Evolutionary conservation across 2,888 invertebrate genomes (phyloP), one percentile per base, ranked within the genome.

Genomic region (Girardia tigrina): DNA sequence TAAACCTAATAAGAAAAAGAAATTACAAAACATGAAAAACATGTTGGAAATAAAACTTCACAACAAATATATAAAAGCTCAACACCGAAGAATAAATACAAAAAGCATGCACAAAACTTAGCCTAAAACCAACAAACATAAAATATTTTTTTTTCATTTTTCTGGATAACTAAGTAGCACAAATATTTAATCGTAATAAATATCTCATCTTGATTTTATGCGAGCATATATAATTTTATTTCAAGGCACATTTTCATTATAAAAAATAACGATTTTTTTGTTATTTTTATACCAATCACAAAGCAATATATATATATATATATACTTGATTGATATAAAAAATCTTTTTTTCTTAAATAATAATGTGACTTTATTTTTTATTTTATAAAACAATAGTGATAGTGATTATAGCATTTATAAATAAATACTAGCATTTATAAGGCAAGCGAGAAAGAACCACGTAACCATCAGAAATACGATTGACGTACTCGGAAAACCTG

Each of bases 401-500:
- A 73, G 27, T 26, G 20, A 73, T 73, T 71, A 73, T 36, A 73
- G 42, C 26, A 20, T 29, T 73, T 36, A 73, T 36, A 29, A 73
- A 29, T 73, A 36, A 42, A 73, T 29, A 42, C 27, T 29, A 73
- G 36, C 20, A 36, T 42, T 26, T 28, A 81, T 90, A 92, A 90
- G 73, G 74, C 75, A 86, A 56, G 56, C 56, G 56, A 56, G 56
- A 56, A 56, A 56, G 56, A 23, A 56, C 56, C 56, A 56, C 56
- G 56, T 23, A 56, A 56, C 56, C 56, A 56, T 56, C 23, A 56
- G 56, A 56, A 56, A 56, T 56, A 56, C 23, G 20, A 56, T n/a
- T 56, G 56, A 93, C 94, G 94, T 92, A 98, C 97, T 97, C 90
- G 97, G 97, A 88, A 98, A 94, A 88, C 95, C 91, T 87, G 95